These are phyloP conservation scores for Cheiracanthium punctorium DNA, from an alignment of 2,888 invertebrate species.

Conservation along the genomic window DNA sequence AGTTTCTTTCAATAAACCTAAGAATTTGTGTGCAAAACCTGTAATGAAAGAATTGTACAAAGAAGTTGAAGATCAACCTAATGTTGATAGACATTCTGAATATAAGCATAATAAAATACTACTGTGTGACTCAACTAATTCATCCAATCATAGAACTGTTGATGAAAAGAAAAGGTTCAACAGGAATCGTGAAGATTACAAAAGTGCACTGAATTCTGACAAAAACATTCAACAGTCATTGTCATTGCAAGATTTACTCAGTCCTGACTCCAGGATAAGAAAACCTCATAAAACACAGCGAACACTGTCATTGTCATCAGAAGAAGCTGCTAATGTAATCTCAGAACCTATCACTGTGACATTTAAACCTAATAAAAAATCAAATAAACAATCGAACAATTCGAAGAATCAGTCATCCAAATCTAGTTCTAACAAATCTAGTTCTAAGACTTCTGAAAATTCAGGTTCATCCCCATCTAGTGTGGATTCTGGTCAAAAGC, in stretches of 20 bases:
- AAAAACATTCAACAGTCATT: constrained; percentile 50
- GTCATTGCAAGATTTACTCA: constrained; percentile 54
- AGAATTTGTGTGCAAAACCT: neutral
- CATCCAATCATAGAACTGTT: constrained; percentile 28
- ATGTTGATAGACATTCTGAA: neutral
- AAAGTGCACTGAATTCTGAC: constrained; percentile 22
- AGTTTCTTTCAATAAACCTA: neutral
- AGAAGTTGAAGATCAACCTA: neutral
- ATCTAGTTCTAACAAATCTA: neutral
- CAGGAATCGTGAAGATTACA: constrained; percentile 37
- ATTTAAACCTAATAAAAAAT: constrained; percentile 34
- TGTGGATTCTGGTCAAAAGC: neutral
- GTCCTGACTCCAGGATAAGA: constrained; percentile 16
- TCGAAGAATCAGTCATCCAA: constrained; percentile 31
- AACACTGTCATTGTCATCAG: constrained; percentile 54
- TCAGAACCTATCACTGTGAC: constrained; percentile 25
- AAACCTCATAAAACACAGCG: constrained; percentile 53
- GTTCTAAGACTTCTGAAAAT: constrained; percentile 7
- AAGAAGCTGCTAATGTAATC: constrained; percentile 33
- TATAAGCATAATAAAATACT: neutral
- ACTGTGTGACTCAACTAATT: neutral
- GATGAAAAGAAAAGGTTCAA: constrained; percentile 29
- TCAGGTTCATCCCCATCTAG: neutral
- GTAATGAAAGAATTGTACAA: neutral
- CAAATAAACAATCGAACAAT: constrained; percentile 22